Evolutionary conservation across 2,797 vertebrate species (phyloP), one percentile per base, ranked within the genome.

Genomic region (Phrynocephalus guinanensis): DNA sequence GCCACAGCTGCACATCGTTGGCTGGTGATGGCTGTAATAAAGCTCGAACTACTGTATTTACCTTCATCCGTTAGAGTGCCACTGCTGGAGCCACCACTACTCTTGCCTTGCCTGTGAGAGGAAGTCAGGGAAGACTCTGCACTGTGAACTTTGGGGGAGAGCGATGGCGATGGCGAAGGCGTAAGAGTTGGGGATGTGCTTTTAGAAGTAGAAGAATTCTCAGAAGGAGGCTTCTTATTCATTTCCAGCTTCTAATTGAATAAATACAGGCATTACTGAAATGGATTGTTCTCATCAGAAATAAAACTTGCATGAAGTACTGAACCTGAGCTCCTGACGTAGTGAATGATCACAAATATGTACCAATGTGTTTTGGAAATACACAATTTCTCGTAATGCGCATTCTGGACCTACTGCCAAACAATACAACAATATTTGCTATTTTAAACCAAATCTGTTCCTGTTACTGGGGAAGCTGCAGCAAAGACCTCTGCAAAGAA

Each of bases 181-280:
- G 99, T 99, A 82, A 99, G 97, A 6, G 99, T 99, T 44, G 99
- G 98, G 0, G 99, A 99, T 0, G 99, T 99, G 96, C 99, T 99
- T 94, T 99, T 99, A 86, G 99, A 99, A 0, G 98, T 98, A 90
- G 98, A 98, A 6, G 99, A 99, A 68, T 98, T 98, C 86, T 98
- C 98, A 3, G 99, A 99, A 5, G 97, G 97, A 85, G 98, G 98
- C 85, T 97, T 97, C 92, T 97, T 98, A 94, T 95, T 98, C n/a
- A 97, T 92, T 38, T 99, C 98, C 91, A 97, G 90, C 94, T 99
- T 99, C 97, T 98, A 94, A 93, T 92, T 16, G 84, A 81, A 30
- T 85, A 91, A 72, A 93, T 86, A 71, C 0, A 79, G 33, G 70
- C 77, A 60, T 91, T 84, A 89, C 1, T 80, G 77, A 72, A 90